Percentiles rank a stretch among this genome's conserved stretches.
Conservation (phyloP, 2,888 invertebrate species). For the Cephus pygmeus region DNA sequence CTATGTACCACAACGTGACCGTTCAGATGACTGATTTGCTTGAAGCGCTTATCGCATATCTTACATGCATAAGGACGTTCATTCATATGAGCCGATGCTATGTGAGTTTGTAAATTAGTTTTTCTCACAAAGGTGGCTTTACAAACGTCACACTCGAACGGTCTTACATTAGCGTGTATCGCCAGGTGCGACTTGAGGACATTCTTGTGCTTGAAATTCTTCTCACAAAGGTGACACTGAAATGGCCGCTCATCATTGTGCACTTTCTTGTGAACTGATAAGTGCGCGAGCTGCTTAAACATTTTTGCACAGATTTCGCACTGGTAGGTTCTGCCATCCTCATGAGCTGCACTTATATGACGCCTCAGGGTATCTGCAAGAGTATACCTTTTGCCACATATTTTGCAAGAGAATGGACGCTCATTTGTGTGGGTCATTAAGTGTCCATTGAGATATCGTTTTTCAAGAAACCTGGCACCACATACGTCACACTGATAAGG, state of each 20-base stretch:
- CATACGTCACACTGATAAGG: conserved; percentile 57
- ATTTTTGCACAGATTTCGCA: conserved; percentile 59
- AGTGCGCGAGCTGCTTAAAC: conserved; percentile 56
- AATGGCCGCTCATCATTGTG: conserved; percentile 68
- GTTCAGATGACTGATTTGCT: conserved; percentile 54
- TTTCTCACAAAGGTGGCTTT: conserved; percentile 64
- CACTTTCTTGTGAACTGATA: conserved; percentile 63
- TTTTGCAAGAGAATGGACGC: conserved; percentile 50
- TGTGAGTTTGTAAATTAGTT: conserved; percentile 55
- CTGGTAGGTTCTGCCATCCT: conserved; percentile 54
- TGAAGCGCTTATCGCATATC: conserved; percentile 54
- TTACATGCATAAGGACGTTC: conserved; percentile 52
- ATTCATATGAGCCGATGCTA: conserved; percentile 57
- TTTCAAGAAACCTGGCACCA: conserved; percentile 52
- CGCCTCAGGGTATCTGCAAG: conserved; percentile 53
- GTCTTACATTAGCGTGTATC: conserved; percentile 64
- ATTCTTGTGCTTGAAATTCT: conserved; percentile 68
- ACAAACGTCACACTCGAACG: conserved; percentile 68
- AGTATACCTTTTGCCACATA: conserved; percentile 55
- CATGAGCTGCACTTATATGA: conserved; percentile 54
- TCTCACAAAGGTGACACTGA: conserved; percentile 68
- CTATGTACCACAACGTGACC: conserved; percentile 56
- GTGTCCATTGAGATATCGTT: conserved; percentile 52
- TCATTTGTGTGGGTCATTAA: conserved; percentile 56
- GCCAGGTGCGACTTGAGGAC: conserved; percentile 66